Conservation (phyloP, 2,113 vertebrate genomes). For the Plecotus auritus region DNA sequence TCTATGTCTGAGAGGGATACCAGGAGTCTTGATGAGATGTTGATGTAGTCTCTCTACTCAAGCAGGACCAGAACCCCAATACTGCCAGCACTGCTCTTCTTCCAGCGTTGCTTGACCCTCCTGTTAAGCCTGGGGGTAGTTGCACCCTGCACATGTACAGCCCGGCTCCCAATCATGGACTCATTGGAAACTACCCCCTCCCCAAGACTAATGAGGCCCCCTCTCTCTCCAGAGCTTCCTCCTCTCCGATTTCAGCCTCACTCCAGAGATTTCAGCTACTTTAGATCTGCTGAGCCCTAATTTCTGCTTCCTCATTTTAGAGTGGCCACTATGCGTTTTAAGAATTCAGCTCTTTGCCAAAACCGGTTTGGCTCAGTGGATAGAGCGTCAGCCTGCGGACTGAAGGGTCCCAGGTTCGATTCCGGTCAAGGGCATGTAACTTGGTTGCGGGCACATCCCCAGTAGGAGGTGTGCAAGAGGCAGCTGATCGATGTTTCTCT, state of each 20-base stretch:
- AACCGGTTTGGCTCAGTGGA: too few relatives aligned
- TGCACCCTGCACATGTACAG: neutral
- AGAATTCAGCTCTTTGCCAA: too few relatives aligned
- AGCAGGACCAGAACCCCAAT: neutral
- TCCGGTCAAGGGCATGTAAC: too few relatives aligned
- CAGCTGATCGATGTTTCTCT: too few relatives aligned
- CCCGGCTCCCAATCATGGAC: neutral
- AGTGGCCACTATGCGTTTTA: neutral
- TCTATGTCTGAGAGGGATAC: neutral
- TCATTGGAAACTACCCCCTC: neutral
- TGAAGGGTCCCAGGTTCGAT: too few relatives aligned
- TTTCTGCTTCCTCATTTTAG: neutral
- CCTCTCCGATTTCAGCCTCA: neutral
- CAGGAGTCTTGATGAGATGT: neutral
- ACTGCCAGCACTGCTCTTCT: neutral
- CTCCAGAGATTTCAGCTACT: neutral
- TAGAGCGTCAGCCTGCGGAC: too few relatives aligned
- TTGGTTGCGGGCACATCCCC: too few relatives aligned
- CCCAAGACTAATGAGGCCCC: neutral
- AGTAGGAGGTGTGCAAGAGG: too few relatives aligned
- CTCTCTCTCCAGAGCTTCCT: neutral
- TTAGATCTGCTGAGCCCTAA: neutral
- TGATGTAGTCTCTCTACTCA: neutral
- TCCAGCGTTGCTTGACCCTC: neutral
- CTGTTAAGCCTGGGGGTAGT: neutral